Conservation (phyloP, 2,113 vertebrate genomes). For the Plotosus lineatus region DNA sequence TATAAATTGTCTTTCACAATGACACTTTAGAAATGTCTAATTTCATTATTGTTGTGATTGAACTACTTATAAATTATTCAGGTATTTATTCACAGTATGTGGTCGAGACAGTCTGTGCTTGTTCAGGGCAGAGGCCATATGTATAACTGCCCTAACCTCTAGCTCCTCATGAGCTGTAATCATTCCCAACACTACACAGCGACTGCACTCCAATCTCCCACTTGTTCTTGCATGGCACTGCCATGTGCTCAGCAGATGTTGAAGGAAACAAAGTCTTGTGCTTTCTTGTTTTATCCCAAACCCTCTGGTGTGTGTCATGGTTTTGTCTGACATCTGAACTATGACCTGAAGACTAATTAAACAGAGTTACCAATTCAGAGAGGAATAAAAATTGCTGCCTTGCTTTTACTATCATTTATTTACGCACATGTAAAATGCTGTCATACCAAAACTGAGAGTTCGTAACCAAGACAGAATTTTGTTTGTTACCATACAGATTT, state of each 20-base stretch:
- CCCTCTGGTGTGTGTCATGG: conserved; percentile 25
- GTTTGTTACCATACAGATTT: not conserved
- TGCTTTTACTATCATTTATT: not conserved
- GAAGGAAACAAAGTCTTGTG: conserved; percentile 32
- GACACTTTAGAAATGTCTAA: not conserved
- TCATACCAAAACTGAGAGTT: not conserved
- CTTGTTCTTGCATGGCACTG: not conserved
- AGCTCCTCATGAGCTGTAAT: conserved; percentile 36
- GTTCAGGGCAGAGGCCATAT: conserved; percentile 26
- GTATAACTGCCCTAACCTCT: conserved; percentile 43
- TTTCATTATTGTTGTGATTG: not conserved
- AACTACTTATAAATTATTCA: not conserved
- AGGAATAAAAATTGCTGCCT: conserved; percentile 20
- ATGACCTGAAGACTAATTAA: conserved; percentile 36
- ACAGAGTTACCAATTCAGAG: conserved; percentile 30
- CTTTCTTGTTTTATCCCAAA: conserved; percentile 38
- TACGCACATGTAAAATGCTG: not conserved
- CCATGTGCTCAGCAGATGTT: conserved; percentile 61
- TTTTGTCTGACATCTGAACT: conserved; percentile 46
- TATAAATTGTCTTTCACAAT: too few relatives aligned
- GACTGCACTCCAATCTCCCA: conserved; percentile 31
- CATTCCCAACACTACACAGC: conserved; percentile 33
- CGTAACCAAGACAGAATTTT: not conserved
- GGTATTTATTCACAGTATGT: not conserved
- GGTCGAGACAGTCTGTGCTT: not conserved